phyloP scores from a whole-genome alignment of 2,797 vertebrate genomes.

The Staurois parvus region DNA sequence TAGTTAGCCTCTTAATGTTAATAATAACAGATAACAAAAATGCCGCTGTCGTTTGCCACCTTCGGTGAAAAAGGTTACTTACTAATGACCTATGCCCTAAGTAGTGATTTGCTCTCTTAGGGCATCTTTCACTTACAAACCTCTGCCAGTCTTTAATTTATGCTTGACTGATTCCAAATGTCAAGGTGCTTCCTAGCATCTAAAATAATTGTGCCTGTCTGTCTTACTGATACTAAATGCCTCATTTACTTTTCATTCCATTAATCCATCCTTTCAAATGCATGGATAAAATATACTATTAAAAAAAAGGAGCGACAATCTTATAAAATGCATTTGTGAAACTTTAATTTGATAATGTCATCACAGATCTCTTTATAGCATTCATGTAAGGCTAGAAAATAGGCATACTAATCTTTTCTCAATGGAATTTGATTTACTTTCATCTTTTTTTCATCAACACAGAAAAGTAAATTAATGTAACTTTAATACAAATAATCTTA shows the following conservation, averaged over 20 bases:
- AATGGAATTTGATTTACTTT: background rate
- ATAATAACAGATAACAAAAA: constrained; percentile 9
- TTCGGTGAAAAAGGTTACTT: constrained; percentile 31
- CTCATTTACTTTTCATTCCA: constrained; percentile 36
- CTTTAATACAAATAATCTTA: background rate
- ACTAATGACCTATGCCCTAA: constrained; percentile 36
- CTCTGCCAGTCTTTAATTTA: constrained; percentile 22
- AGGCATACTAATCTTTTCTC: background rate
- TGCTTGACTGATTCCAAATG: constrained; percentile 46
- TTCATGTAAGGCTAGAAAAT: background rate
- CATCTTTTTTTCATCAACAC: background rate
- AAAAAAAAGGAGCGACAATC: background rate
- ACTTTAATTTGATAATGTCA: background rate
- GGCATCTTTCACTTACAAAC: constrained; percentile 17
- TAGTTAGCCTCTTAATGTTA: background rate
- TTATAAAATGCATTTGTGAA: background rate
- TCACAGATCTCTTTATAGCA: background rate
- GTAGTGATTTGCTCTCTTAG: constrained; percentile 20
- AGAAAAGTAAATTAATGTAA: background rate
- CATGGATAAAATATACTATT: constrained; percentile 4
- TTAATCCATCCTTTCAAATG: constrained; percentile 18
- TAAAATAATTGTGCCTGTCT: constrained; percentile 45
- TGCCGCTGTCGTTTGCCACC: background rate
- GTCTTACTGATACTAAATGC: constrained; percentile 36
- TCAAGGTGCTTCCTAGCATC: constrained; percentile 43